Percentiles rank a stretch among this genome's conserved stretches.
These are phyloP conservation scores for Leptinotarsa texana DNA, from an alignment of 1,140 invertebrate genomes.

Conservation along the genomic window DNA sequence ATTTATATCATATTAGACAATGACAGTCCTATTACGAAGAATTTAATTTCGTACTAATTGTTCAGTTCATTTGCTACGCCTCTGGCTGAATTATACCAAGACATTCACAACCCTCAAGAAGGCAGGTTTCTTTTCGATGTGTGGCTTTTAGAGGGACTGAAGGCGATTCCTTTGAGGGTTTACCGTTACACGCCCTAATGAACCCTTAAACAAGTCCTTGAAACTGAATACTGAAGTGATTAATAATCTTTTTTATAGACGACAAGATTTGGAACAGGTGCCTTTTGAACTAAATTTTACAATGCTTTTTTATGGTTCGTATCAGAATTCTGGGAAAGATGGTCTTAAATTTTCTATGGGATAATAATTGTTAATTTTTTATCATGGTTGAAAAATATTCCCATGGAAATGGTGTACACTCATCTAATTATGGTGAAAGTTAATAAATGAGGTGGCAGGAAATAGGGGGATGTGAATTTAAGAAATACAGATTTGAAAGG, in stretches of 20 bases:
- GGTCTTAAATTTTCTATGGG: neutral
- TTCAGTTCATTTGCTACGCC: neutral
- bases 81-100: neutral
- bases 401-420: neutral
- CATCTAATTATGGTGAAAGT: too few relatives aligned
- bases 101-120: neutral
- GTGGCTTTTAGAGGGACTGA: neutral
- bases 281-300: slow-evolving; percentile 1
- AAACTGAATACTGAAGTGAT: neutral
- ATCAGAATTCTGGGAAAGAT: neutral
- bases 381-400: neutral
- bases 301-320: neutral
- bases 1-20: too few relatives aligned
- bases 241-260: slow-evolving; percentile 15
- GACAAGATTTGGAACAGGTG: neutral
- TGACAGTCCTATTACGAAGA: too few relatives aligned
- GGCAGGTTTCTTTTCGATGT: slow-evolving; percentile 1
- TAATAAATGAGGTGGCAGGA: too few relatives aligned
- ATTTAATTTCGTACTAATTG: too few relatives aligned
- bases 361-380: neutral
- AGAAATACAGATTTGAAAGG: too few relatives aligned
- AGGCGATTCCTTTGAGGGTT: slow-evolving; percentile 14
- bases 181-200: slow-evolving; percentile 25
- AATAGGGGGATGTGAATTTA: too few relatives aligned
- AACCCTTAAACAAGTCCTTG: slow-evolving; percentile 19